phyloP scores from a whole-genome alignment of 2,888 invertebrate genomes.

The Hartigia nigra region DNA sequence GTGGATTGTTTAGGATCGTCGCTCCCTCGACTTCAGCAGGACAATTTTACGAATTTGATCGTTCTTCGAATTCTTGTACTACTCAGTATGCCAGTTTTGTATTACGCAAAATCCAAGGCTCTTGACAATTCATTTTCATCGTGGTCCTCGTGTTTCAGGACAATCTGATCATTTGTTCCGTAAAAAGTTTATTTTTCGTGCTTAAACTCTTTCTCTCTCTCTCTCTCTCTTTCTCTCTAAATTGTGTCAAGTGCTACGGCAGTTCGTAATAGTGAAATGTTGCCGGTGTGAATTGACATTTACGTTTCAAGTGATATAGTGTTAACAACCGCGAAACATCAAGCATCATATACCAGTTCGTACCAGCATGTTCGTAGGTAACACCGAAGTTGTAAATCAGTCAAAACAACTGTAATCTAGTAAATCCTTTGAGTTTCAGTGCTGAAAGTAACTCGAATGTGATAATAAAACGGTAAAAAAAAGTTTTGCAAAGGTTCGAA shows the following conservation, averaged over 20 bases:
- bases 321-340: neutral
- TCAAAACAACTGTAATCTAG: neutral
- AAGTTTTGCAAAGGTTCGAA: neutral
- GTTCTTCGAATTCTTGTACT: neutral
- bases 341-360: neutral
- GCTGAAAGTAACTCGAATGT: neutral
- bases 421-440: neutral
- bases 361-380: neutral
- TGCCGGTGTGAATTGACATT: neutral
- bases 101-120: neutral
- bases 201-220: neutral
- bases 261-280: neutral
- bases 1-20: neutral
- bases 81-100: neutral
- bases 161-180: neutral
- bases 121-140: neutral
- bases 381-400: neutral
- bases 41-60: neutral
- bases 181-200: neutral
- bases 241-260: neutral
- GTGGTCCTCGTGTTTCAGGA: neutral
- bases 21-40: neutral
- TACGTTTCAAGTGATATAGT: neutral
- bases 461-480: neutral
- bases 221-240: too few species aligned